A percentile compares a stretch with the other conserved stretches of the same genome.
Conservation (phyloP, 2,888 invertebrate genomes). For the Achlya flavicornis region DNA sequence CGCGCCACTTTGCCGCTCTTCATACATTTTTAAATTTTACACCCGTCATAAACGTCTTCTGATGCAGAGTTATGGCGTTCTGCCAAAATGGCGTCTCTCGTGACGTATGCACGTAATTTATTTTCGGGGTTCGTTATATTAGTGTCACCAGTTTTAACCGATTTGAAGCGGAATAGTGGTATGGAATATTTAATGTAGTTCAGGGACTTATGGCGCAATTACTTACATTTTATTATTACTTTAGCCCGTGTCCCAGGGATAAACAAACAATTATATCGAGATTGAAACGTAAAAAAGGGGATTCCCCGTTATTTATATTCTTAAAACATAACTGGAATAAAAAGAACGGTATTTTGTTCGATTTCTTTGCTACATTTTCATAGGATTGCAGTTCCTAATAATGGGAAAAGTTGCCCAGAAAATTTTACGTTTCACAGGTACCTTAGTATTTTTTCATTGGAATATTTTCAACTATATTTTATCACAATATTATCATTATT, state of each 20-base stretch:
- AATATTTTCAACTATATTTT: too few species aligned
- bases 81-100: slow-evolving; percentile 25
- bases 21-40: slow-evolving; percentile 11
- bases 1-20: slow-evolving; percentile 14
- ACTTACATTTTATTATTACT: background rate
- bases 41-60: slow-evolving; percentile 11
- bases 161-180: background rate
- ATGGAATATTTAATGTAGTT: background rate
- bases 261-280: background rate
- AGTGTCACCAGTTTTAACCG: slow-evolving; percentile 10
- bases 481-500: too few species aligned
- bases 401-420: too few species aligned
- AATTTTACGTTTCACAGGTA: too few species aligned
- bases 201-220: background rate
- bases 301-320: too few species aligned
- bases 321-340: too few species aligned
- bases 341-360: too few species aligned
- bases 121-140: slow-evolving; percentile 11
- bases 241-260: background rate
- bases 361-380: too few species aligned
- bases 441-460: too few species aligned
- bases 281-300: too few species aligned
- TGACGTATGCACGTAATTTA: background rate
- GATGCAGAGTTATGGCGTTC: slow-evolving; percentile 23
- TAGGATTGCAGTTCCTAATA: too few species aligned